A percentile compares a stretch with the other conserved stretches of the same genome.
Conservation (phyloP, 2,113 vertebrate genomes). For the Bufo gargarizans region DNA sequence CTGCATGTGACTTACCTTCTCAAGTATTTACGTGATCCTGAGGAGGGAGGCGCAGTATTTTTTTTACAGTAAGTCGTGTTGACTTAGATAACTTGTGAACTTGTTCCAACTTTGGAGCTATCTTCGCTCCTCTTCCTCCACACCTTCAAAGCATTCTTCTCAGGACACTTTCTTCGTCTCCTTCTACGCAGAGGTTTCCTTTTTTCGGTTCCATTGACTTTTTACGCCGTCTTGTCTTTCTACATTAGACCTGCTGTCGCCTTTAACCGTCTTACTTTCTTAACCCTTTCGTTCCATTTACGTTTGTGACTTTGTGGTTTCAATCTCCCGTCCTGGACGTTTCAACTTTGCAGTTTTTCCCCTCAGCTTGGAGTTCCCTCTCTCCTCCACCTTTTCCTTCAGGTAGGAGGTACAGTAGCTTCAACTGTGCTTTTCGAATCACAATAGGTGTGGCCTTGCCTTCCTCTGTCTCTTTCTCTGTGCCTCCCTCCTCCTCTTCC, state of each 20-base stretch:
- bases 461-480: background rate
- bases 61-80: background rate
- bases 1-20: background rate
- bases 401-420: background rate
- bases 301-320: background rate
- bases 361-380: background rate
- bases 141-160: conserved; percentile 5
- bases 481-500: conserved; percentile 28
- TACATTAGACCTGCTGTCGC: background rate
- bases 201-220: background rate
- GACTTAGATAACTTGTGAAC: background rate
- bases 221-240: background rate
- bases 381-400: background rate
- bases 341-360: background rate
- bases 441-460: conserved; percentile 45
- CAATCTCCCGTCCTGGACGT: too few species aligned
- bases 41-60: background rate
- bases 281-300: background rate
- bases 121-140: background rate
- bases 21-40: background rate
- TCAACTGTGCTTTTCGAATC: conserved; percentile 1
- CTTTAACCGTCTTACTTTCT: background rate
- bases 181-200: background rate
- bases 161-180: background rate
- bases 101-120: background rate